Base-by-base conservation (phyloP, 92 coral and sea anemone species). In the Scolanthus callimorphus region DNA sequence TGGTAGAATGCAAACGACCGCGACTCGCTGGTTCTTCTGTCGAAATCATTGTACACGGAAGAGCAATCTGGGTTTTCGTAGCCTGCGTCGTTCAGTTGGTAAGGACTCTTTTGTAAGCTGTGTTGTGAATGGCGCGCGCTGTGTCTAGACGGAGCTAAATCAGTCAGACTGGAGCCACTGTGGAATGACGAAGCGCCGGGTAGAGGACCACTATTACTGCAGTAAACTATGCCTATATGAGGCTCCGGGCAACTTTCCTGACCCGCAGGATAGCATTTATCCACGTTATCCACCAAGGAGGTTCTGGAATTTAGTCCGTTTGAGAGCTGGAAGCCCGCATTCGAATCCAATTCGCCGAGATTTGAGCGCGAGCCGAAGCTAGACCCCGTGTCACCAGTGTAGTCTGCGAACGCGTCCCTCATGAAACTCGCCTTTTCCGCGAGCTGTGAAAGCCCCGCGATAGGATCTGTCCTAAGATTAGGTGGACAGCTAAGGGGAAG, bases 331-430 rank as follows among this genome's bases (percentile, higher is more conserved):
- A 58, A 49, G 55, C 4, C 52, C 17, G 52, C 23, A 19, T 46
- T 46, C 6, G 44, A 52, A 37, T 79, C 62, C 69, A 82, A 66
- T 31, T 61, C 71, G 55, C 70, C 74, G 53, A 74, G 79, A 63
- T 74, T 45, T 59, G 64, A 74, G 61, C 85, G 96, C 66, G 96
- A 83, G 90, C 70, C 55, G 59, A 48, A 51, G 20, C 79, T 83
- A 88, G 96, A 88, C 96, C 77, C 76, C 78, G 96, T 69, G 96
- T 76, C 96, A 57, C 96, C 96, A 77, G 41, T 34, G 23, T 37
- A 53, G 38, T 55, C 62, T 39, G 55, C 59, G 51, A 82, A 69
- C 57, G 52, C 11, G 19, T 81, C 83, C 65, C 64, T 59, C 49
- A 38, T 41, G 34, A 76, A 76, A 79, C 65, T 82, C 23, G 83